Evolutionary conservation across 2,113 vertebrate species (phyloP).

Genomic region (Megaptera novaeangliae): DNA sequence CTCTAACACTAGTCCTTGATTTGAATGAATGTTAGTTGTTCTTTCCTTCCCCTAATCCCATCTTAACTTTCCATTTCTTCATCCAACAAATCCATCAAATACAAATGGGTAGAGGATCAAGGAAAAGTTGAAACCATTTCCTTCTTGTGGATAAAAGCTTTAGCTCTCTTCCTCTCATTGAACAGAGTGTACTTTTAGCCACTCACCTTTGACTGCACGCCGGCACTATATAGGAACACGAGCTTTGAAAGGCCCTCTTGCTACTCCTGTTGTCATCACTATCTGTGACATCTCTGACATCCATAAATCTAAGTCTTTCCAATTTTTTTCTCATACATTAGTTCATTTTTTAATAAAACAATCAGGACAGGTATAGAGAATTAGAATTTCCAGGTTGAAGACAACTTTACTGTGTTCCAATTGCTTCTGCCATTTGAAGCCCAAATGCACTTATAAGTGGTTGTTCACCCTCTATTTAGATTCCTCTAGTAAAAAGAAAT

Average conservation of each 20-base stretch:
- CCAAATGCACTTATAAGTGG: not conserved
- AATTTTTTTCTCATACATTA: not conserved
- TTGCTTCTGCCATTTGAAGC: not conserved
- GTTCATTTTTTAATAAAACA: not conserved
- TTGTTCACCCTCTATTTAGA: not conserved
- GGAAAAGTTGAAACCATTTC: not conserved
- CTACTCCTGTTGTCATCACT: not conserved
- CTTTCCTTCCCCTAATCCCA: not conserved
- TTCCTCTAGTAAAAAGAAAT: not conserved
- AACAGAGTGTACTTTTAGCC: not conserved
- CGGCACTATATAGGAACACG: fast-evolving
- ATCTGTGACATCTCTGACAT: not conserved
- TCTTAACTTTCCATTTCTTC: not conserved
- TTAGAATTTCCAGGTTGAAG: not conserved
- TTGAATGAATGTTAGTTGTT: not conserved
- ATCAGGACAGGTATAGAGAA: not conserved
- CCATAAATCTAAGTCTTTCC: not conserved
- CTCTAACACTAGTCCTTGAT: not conserved
- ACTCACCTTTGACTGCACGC: not conserved
- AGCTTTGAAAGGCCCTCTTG: not conserved
- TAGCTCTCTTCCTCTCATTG: not conserved
- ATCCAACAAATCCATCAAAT: not conserved
- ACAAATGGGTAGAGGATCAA: not conserved
- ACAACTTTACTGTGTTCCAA: not conserved
- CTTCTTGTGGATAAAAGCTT: not conserved